These are phyloP conservation scores for Drosophila kurseongensis DNA, from an alignment of 1,140 invertebrate genomes.

Conservation along the genomic window DNA sequence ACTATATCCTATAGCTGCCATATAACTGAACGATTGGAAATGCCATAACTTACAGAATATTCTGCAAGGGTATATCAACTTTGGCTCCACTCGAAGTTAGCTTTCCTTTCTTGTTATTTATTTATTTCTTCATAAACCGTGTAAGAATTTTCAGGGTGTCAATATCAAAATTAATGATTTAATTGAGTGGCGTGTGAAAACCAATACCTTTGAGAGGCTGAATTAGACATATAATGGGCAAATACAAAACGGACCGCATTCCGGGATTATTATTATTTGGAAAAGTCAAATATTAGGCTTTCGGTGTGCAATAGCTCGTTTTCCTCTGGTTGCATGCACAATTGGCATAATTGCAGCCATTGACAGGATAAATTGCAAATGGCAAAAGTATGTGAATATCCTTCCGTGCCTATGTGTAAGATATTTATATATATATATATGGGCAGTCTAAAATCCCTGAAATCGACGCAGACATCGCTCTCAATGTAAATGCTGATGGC, in stretches of 20 bases:
- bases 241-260: not conserved
- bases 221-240: not conserved
- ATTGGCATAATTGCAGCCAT: conserved; percentile 43
- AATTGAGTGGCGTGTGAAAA: not conserved
- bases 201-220: not conserved
- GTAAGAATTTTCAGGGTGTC: no score
- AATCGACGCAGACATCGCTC: conserved; percentile 12
- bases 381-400: conserved; percentile 25
- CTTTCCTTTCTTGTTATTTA: no score
- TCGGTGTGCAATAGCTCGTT: conserved; percentile 1
- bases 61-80: no score
- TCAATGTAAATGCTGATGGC: conserved; percentile 34
- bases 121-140: no score
- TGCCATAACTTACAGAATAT: no score
- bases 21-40: no score
- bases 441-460: conserved; percentile 13
- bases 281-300: not conserved
- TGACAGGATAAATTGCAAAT: conserved; percentile 41
- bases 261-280: not conserved
- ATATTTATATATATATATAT: conserved; percentile 3
- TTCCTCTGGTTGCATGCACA: conserved; percentile 12
- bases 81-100: no score
- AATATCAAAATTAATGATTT: not conserved
- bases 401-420: not conserved
- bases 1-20: no score